Evolutionary conservation across 2,113 vertebrate species (phyloP).

Genomic region (Dendrocopos noguchii): DNA sequence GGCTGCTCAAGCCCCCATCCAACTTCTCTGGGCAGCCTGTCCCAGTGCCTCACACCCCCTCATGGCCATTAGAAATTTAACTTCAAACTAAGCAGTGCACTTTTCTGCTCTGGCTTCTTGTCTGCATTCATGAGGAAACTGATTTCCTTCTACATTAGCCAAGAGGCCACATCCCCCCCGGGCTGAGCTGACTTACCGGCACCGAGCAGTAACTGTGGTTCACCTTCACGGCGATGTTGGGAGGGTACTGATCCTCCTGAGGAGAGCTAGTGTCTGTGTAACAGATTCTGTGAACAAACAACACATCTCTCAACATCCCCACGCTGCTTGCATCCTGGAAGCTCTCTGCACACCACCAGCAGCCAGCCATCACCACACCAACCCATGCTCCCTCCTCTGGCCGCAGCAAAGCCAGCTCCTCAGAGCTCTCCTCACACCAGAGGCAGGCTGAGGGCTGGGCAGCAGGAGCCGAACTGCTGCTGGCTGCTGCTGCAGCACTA

Average conservation of each 20-base stretch:
- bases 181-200: conserved; percentile 81
- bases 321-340: rapidly evolving
- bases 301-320: background rate
- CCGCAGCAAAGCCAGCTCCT: background rate
- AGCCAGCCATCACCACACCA: background rate
- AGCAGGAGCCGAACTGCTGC: background rate
- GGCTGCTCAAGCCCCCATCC: no score
- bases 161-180: background rate
- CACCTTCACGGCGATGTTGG: conserved; percentile 96
- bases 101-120: background rate
- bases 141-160: background rate
- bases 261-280: conserved; percentile 93
- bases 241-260: conserved; percentile 98
- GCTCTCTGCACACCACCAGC: background rate
- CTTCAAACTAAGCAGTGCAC: background rate
- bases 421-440: rapidly evolving
- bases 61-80: background rate
- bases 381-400: background rate
- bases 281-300: conserved; percentile 85
- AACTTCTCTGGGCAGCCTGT: no score
- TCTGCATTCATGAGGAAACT: background rate
- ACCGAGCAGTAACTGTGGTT: conserved; percentile 98
- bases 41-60: no score
- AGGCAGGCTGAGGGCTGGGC: background rate
- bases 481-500: background rate